Evolutionary conservation across 1,140 invertebrate species (phyloP).

Genomic region (Brachionus rotundiformis): DNA sequence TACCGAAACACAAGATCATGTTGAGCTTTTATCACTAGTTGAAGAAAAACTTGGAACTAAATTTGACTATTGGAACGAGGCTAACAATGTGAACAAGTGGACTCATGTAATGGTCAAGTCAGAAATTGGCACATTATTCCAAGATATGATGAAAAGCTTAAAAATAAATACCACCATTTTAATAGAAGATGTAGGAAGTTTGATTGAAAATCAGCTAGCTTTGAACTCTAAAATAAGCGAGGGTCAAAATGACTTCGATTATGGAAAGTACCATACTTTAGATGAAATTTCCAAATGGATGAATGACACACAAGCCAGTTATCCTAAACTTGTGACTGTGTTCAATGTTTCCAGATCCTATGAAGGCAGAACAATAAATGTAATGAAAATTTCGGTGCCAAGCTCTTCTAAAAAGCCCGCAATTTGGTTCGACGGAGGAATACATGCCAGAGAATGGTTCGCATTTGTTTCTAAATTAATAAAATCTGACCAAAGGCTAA

Average conservation of each 20-base stretch:
- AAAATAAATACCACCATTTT: neutral
- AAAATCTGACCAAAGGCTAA: neutral
- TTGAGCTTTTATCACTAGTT: neutral
- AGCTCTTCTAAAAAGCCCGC: conserved; percentile 31
- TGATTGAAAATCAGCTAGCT: conserved; percentile 8
- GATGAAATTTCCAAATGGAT: conserved; percentile 52
- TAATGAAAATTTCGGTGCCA: conserved; percentile 28
- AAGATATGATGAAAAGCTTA: neutral
- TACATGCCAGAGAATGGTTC: conserved; percentile 47
- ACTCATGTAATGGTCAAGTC: conserved; percentile 15
- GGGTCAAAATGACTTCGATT: conserved; percentile 50
- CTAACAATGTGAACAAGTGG: neutral
- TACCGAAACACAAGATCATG: neutral
- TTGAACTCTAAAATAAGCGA: neutral
- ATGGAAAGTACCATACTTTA: conserved; percentile 53
- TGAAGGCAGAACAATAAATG: conserved; percentile 19
- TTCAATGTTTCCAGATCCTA: conserved; percentile 35
- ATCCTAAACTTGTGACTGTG: conserved; percentile 10
- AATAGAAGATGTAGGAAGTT: neutral
- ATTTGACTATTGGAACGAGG: conserved; percentile 45
- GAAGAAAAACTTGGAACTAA: conserved; percentile 13
- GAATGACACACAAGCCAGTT: neutral
- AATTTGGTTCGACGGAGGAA: conserved; percentile 38
- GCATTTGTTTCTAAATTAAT: neutral
- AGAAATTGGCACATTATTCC: neutral